A percentile compares a stretch with the other conserved stretches of the same genome.
phyloP scores from a whole-genome alignment of 2,113 vertebrate species.

The Heterotis niloticus region DNA sequence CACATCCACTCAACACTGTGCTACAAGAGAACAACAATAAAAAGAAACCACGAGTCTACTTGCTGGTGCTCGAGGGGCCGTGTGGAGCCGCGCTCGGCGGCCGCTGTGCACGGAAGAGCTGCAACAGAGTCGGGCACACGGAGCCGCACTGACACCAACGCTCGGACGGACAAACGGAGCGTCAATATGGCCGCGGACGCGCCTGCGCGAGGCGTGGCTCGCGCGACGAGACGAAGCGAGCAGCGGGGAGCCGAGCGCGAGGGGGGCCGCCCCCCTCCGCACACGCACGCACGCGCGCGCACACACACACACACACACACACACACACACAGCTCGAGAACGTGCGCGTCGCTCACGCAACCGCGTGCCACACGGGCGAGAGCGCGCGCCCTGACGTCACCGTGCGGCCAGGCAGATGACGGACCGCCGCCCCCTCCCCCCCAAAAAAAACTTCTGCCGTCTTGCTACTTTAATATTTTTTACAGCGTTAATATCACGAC shows the following conservation, averaged over 20 bases:
- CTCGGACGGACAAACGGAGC: too few species aligned
- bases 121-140: too few species aligned
- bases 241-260: background rate
- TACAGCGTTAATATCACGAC: too few species aligned
- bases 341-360: background rate
- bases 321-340: background rate
- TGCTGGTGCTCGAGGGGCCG: background rate
- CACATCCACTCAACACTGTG: background rate
- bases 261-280: background rate
- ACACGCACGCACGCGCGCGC: too few species aligned
- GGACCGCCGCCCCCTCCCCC: background rate
- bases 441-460: too few species aligned
- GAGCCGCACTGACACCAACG: background rate
- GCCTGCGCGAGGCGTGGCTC: constrained; percentile 26
- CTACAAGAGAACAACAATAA: too few species aligned
- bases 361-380: background rate
- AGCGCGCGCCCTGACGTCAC: too few species aligned
- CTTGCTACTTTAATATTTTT: too few species aligned
- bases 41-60: too few species aligned
- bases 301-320: too few species aligned
- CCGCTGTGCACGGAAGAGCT: background rate
- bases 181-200: constrained; percentile 28
- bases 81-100: too few species aligned
- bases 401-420: background rate
- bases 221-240: background rate